phyloP scores from a whole-genome alignment of 37 sponge, comb jelly and placozoan genomes.

The Beroe forskalii region DNA sequence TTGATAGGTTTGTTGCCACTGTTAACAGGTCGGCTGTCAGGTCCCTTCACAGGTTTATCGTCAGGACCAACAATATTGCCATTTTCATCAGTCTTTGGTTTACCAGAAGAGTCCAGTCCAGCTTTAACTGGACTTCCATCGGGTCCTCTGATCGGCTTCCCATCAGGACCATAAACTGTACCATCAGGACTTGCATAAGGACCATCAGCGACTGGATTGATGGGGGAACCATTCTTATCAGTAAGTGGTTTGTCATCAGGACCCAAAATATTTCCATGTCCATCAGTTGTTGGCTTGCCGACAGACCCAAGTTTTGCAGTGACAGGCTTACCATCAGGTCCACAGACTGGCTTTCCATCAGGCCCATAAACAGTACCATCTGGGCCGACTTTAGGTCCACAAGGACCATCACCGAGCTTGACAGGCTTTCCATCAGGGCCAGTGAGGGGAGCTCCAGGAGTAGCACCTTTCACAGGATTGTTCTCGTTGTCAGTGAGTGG shows the following conservation, averaged over 20 bases:
- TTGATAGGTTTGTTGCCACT: slow-evolving; percentile 1
- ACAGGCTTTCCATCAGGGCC: slow-evolving; percentile 63
- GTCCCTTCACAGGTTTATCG: slow-evolving; percentile 27
- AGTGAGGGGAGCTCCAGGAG: slow-evolving; percentile 18
- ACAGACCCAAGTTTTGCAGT: background rate
- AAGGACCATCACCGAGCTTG: slow-evolving; percentile 60
- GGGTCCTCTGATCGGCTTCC: slow-evolving; percentile 36
- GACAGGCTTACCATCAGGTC: slow-evolving; percentile 58
- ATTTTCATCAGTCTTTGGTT: slow-evolving; percentile 28
- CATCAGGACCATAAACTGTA: slow-evolving; percentile 35
- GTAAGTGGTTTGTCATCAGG: slow-evolving; percentile 55
- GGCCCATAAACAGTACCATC: slow-evolving; percentile 64
- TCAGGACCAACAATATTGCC: slow-evolving; percentile 45
- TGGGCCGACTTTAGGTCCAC: slow-evolving; percentile 60
- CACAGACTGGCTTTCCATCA: slow-evolving; percentile 31
- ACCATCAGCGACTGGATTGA: slow-evolving; percentile 45
- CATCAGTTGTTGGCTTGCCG: slow-evolving; percentile 40
- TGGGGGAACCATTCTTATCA: slow-evolving; percentile 18
- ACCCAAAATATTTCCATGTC: slow-evolving; percentile 22
- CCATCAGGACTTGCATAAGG: slow-evolving; percentile 47
- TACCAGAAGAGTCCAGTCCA: slow-evolving; percentile 37
- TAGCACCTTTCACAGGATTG: background rate
- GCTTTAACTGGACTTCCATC: slow-evolving; percentile 49
- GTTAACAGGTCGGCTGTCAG: background rate
- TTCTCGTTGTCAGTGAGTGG: slow-evolving; percentile 13